A percentile compares a stretch with the other conserved stretches of the same genome.
Evolutionary conservation across 2,113 vertebrate species (phyloP).

Genomic region (Oenanthe oenanthe): DNA sequence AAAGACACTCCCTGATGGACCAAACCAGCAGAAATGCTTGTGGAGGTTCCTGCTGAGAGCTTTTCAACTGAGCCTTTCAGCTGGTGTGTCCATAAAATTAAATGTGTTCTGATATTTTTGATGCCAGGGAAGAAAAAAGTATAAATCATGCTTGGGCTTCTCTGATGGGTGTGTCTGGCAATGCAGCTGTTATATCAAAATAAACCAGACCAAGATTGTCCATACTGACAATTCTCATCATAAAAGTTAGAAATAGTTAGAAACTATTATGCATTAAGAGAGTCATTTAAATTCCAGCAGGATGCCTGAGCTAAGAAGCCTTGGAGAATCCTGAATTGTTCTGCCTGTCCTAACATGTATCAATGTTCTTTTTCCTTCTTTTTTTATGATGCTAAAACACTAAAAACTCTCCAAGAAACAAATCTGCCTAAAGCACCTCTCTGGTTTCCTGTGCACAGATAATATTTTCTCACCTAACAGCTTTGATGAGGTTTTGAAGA

Average conservation of each 20-base stretch:
- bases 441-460: neutral
- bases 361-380: neutral
- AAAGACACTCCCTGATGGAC: neutral
- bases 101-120: neutral
- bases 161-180: neutral
- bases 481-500: neutral
- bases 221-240: neutral
- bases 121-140: neutral
- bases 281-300: neutral
- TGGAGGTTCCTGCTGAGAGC: neutral
- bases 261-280: neutral
- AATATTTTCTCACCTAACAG: neutral
- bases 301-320: neutral
- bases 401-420: neutral
- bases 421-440: neutral
- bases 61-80: neutral
- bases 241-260: neutral
- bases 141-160: neutral
- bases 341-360: neutral
- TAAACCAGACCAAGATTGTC: neutral
- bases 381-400: neutral
- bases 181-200: neutral
- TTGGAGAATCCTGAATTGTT: neutral
- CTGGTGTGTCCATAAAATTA: neutral
- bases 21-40: neutral